phyloP scores from a whole-genome alignment of 1,140 invertebrate species.

The Orussus abietinus region DNA sequence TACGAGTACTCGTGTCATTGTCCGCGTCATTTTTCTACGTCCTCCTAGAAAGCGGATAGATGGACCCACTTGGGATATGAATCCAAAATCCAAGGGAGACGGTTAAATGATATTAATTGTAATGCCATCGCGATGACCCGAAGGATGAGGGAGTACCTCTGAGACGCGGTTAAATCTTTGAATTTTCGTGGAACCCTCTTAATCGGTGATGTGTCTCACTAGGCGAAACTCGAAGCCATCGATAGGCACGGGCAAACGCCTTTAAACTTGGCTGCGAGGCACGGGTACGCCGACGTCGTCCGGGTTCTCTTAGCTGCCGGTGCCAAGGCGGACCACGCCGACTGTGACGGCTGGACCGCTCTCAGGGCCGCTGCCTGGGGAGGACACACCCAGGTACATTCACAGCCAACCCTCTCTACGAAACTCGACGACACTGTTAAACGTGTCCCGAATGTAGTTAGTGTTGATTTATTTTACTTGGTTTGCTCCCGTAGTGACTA shows the following conservation, averaged over 20 bases:
- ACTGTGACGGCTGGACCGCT: slow-evolving; percentile 87
- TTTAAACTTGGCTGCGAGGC: slow-evolving; percentile 76
- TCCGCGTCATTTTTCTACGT: too few species aligned
- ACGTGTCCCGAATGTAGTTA: slow-evolving; percentile 27
- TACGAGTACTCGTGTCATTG: too few species aligned
- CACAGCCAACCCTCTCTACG: slow-evolving; percentile 23
- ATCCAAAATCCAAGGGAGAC: too few species aligned
- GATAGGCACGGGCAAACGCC: slow-evolving; percentile 79
- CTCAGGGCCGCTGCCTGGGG: slow-evolving; percentile 86
- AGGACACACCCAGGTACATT: slow-evolving; percentile 78
- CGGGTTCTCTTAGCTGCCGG: slow-evolving; percentile 70
- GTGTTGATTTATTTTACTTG: slow-evolving; percentile 28
- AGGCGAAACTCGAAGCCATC: slow-evolving; percentile 60
- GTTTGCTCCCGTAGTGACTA: slow-evolving; percentile 12
- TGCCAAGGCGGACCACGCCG: slow-evolving; percentile 76
- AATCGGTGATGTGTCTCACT: neutral
- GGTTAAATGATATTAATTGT: neutral
- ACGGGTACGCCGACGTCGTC: slow-evolving; percentile 73
- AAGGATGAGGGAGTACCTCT: neutral
- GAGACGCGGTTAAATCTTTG: neutral
- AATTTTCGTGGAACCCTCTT: neutral
- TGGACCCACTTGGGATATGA: too few species aligned
- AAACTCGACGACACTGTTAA: slow-evolving; percentile 24
- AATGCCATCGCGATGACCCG: too few species aligned
- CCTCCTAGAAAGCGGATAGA: too few species aligned